Evolutionary conservation across 2,888 invertebrate genomes (phyloP), one percentile per base, ranked within the genome.

Genomic region (Cerceris rybyensis): DNA sequence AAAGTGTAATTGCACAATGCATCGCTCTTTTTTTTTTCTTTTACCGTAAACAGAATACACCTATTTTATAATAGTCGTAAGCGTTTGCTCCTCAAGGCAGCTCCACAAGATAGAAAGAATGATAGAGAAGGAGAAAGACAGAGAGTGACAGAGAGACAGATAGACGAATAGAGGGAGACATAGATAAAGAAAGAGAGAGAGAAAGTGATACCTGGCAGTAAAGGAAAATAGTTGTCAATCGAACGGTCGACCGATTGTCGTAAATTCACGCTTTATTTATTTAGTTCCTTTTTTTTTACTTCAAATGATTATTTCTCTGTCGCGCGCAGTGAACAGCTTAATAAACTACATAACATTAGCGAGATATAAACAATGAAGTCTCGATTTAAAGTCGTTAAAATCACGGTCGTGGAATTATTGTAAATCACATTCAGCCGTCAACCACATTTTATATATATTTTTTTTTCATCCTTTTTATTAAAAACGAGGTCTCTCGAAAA

Each of bases 1-100:
- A 89, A 86, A 86, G 81, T 88, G 81, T 86, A 87, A 89, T 89
- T 88, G 89, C 88, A 88, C 88, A 87, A 87, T 85, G 86, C 82
- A 86, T 78, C 75, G 17, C 59, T 76, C 14, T 16, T 55, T 72
- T 75, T 78, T 75, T 70, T 79, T 78, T 42, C 28, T 28, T 28
- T 28, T 28, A 28, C 11, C 43, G 67, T 66, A 64, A 79, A 77
- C 60, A 65, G 72, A 74, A 68, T 73, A 68, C 60, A 68, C 71
- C 41, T 68, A 77, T 59, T 28, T 58, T 66, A 76, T 70, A 70
- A 76, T 79, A 82, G 79, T 75, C 78, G 65, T 80, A 78, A 86
- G 82, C 83, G 80, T 78, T 83, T 76, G 86, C 87, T 70, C 76
- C 67, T 77, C 85, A 78, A 86, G 85, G 81, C 83, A 83, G 83